These are phyloP conservation scores for Proteles cristata DNA, from an alignment of 2,113 vertebrate genomes.

Conservation along the genomic window DNA sequence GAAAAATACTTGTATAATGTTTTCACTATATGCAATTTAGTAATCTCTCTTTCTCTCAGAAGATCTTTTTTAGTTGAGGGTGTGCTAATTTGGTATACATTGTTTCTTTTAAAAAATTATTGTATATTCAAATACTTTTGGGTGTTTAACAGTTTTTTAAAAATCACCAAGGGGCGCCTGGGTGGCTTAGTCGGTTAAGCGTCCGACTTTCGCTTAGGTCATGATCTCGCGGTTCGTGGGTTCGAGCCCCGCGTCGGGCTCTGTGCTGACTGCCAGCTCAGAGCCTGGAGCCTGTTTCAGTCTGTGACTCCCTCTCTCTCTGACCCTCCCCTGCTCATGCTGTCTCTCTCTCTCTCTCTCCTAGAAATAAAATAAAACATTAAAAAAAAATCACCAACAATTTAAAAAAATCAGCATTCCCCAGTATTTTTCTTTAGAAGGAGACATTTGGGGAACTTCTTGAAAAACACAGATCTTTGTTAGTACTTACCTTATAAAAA, in stretches of 20 bases:
- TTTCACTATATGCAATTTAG: not conserved
- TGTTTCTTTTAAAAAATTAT: not conserved
- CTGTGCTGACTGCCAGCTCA: too few relatives aligned
- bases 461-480: slow-evolving; percentile 52
- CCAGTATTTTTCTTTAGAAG: not conserved
- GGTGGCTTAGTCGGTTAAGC: too few relatives aligned
- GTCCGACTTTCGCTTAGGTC: too few relatives aligned
- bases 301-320: too few relatives aligned
- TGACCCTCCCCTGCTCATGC: too few relatives aligned
- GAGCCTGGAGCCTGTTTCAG: too few relatives aligned
- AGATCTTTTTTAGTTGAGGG: not conserved
- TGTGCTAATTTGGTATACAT: slow-evolving; percentile 12
- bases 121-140: not conserved
- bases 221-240: too few relatives aligned
- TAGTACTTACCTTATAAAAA: slow-evolving; percentile 36
- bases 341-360: too few relatives aligned
- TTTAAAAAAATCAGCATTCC: not conserved
- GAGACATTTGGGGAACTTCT: not conserved
- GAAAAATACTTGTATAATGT: not conserved
- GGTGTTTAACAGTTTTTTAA: not conserved
- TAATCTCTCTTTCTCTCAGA: not conserved
- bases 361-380: not conserved
- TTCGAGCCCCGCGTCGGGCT: too few relatives aligned
- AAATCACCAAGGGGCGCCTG: not conserved
- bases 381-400: slow-evolving; percentile 1